Base-by-base conservation (phyloP, 37 sponge, comb jelly and placozoan genomes). In the Eunapius fragilis region DNA sequence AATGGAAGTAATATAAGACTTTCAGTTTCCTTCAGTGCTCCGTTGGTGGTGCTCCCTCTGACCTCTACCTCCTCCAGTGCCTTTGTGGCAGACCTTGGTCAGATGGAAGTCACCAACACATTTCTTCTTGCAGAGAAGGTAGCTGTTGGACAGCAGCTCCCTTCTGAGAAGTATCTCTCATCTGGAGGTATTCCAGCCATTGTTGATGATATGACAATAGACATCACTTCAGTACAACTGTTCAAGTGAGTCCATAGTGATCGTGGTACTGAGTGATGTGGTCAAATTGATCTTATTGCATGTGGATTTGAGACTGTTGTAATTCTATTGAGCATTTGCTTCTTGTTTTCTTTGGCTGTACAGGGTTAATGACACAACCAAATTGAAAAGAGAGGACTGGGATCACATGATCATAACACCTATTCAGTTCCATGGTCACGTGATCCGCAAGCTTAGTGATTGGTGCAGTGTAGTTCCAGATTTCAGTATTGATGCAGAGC, bases 41-140 rank as follows among this genome's bases (percentile, higher is more conserved):
- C 89, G 23, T 47, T 83, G 35, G 31, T 89, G 12, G 37, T 89
- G 11, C 50, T 84, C 34, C 89, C 89, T 31, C 75, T 81, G 69
- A 71, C 75, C 37, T 45, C 88, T 25, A 79, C 80, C 6, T 58
- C 58, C 58, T 58, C 58, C 58, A 58, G 58, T 58, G 87, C 87
- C 68, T 27, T 91, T 25, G 76, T 91, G 19, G 86, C 80, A 13
- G 77, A 91, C 82, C 70, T 91, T 22, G 91, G 91, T 23, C 49
- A 31, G 6, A 38, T 91, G n/a, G 48, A 32, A 24, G 30, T 91
- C 27, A 86, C 76, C 45, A 91, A 91, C 69, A 76, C 36, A 26
- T 86, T 91, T 74, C 28, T 34, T 25, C 58, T 38, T 24, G 84
- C 86, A 3, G 31, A 41, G 28, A 72, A 78, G 22, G 86, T 58